Base-by-base conservation (phyloP, 2,888 invertebrate species). In the Plebejus melissa region DNA sequence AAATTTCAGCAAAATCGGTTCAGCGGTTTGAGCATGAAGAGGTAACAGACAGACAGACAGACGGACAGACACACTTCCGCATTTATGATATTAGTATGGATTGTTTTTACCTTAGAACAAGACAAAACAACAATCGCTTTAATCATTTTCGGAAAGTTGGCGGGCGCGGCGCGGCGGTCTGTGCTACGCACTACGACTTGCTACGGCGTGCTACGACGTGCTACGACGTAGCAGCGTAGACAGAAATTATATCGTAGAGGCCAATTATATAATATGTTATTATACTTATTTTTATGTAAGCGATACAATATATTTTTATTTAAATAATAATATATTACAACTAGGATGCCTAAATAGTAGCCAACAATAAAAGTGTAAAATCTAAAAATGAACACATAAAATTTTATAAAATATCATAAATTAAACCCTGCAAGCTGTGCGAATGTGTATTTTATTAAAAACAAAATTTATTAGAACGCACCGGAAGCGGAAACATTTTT, bases 401-500 rank as follows among this genome's bases (percentile, higher is more conserved):
- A 7, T 65, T 65, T 65, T 65, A 65, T 65, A 65, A 36, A 65
- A 65, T 65, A 65, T 65, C 32, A 65, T 36, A 65, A 74, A 69
- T 46, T 50, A 11, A 46, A 74, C 50, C 50, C 16, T n/a, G 46
- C 72, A 32, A 46, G n/a, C 28, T 46, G 6, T 72, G 72, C 32
- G 32, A 65, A 65, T 65, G 65, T 65, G 65, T 65, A 65, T 65
- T 65, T 65, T 65, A 65, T 65, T 65, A 65, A 65, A 65, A 65
- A 50, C 16, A 60, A 71, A 46, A 75, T 60, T 71, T 60, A 46
- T 75, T 46, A 57, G 75, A 22, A 75, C 69, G 58, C 74, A 69
- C 41, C 28, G 41, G 16, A 28, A 60, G 32, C 65, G 60, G 41
- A 13, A 76, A 76, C 71, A 76, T 76, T 76, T 76, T 77, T 76